Percentiles rank a stretch among this genome's conserved stretches.
These are phyloP conservation scores for Ornithoptera priamus DNA, from an alignment of 2,888 invertebrate genomes.

Conservation along the genomic window DNA sequence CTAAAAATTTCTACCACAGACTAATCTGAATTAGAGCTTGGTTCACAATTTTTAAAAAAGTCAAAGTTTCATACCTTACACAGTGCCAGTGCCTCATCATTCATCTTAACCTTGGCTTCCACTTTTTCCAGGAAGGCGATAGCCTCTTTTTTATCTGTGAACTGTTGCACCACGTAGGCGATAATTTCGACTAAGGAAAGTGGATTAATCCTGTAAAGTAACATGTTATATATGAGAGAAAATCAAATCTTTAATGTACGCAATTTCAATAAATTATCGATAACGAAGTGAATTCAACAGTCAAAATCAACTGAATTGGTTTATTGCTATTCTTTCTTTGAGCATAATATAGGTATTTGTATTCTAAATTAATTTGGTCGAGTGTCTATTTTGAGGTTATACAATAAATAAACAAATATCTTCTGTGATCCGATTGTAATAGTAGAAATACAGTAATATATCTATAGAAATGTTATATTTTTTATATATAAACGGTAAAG, in stretches of 20 bases:
- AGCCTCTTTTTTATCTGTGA: conserved; percentile 89
- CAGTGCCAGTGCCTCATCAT: conserved; percentile 92
- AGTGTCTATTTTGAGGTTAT: not conserved
- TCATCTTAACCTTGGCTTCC: conserved; percentile 91
- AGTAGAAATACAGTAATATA: not conserved
- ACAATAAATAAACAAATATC: not conserved
- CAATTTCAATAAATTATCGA: not conserved
- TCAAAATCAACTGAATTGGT: too few species aligned
- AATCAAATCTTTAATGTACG: not conserved
- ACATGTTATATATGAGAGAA: not conserved
- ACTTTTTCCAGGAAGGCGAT: conserved; percentile 93
- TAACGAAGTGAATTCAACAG: too few species aligned
- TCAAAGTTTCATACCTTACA: conserved; percentile 80
- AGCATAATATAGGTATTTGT: too few species aligned
- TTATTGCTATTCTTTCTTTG: too few species aligned
- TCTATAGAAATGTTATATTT: not conserved
- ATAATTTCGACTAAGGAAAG: conserved; percentile 94
- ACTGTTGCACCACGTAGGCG: conserved; percentile 87
- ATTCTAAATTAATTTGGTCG: not conserved
- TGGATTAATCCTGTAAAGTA: conserved; percentile 90
- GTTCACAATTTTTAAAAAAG: not conserved
- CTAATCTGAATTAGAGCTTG: too few species aligned
- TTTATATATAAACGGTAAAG: not conserved
- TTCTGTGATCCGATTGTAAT: not conserved
- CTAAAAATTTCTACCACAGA: too few species aligned